Evolutionary conservation across 1,140 invertebrate species (phyloP).

Genomic region (Panagrolaimus sp.): DNA sequence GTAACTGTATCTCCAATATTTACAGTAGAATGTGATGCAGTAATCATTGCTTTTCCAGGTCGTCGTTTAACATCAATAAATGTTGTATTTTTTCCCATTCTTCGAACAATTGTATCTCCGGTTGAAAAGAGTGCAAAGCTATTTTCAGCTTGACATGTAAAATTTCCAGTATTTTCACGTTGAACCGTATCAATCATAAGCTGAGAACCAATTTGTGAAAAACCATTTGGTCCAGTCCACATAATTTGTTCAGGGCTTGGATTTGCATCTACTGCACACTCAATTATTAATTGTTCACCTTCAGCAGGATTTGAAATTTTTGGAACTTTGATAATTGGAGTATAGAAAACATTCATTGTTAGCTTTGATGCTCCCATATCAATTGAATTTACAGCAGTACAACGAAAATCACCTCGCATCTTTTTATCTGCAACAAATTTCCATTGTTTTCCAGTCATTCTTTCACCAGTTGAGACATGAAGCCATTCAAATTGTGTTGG

Average conservation of each 20-base stretch:
- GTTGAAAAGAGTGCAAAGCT: slow-evolving; percentile 24
- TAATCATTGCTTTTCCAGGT: slow-evolving; percentile 35
- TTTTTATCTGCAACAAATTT: slow-evolving; percentile 26
- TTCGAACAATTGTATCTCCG: slow-evolving; percentile 19
- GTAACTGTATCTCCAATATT: slow-evolving; percentile 30
- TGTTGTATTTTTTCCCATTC: slow-evolving; percentile 26
- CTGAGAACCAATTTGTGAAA: slow-evolving; percentile 28
- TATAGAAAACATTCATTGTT: slow-evolving; percentile 36
- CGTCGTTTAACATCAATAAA: slow-evolving; percentile 36
- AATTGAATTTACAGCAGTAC: slow-evolving; percentile 33
- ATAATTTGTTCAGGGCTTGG: slow-evolving; percentile 30
- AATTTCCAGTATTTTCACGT: slow-evolving; percentile 37
- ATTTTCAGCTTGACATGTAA: slow-evolving; percentile 38
- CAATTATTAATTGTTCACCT: slow-evolving; percentile 40
- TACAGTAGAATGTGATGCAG: slow-evolving; percentile 20
- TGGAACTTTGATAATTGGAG: slow-evolving; percentile 26
- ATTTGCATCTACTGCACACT: slow-evolving; percentile 40
- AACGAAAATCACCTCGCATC: slow-evolving; percentile 33
- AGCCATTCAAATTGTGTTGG: slow-evolving; percentile 35
- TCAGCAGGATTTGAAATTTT: slow-evolving; percentile 31
- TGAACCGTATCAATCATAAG: slow-evolving; percentile 32
- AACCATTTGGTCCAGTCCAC: slow-evolving; percentile 42
- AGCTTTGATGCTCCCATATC: slow-evolving; percentile 28
- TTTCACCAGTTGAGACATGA: slow-evolving; percentile 34
- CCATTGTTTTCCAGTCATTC: slow-evolving; percentile 24